These are phyloP conservation scores for Alectura lathami DNA, from an alignment of 2,113 vertebrate genomes.

Conservation along the genomic window DNA sequence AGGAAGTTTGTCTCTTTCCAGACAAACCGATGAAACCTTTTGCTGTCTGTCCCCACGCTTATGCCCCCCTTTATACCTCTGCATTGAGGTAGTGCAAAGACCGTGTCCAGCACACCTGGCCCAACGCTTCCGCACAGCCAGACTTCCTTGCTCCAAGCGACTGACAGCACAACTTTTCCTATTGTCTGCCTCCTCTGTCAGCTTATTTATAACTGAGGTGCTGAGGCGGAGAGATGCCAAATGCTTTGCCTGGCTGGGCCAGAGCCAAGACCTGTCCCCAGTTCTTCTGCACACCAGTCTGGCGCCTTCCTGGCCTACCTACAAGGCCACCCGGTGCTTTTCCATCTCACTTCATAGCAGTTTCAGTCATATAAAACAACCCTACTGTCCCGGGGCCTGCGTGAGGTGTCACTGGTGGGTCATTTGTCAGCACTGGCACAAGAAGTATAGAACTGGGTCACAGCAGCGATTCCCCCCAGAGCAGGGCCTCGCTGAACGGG, in stretches of 20 bases:
- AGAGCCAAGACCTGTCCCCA: background rate
- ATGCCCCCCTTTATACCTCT: background rate
- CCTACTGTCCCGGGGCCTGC: background rate
- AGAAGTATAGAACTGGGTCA: background rate
- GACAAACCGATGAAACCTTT: background rate
- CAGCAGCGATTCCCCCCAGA: too few relatives aligned
- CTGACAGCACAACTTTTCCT: background rate
- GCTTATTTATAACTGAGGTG: background rate
- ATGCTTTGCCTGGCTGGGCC: background rate
- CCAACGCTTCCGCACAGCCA: background rate
- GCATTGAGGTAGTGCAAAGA: background rate
- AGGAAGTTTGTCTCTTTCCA: background rate
- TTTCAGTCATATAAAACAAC: background rate
- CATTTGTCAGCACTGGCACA: background rate
- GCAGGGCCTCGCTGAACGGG: background rate
- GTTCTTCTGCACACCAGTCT: background rate
- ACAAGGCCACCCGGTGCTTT: background rate
- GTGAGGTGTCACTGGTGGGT: background rate
- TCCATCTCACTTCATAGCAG: background rate
- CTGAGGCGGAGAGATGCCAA: background rate
- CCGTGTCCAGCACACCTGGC: accelerated
- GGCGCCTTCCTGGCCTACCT: background rate
- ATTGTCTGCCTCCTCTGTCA: background rate
- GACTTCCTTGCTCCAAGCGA: background rate
- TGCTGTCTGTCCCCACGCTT: background rate